phyloP scores from a whole-genome alignment of 1,140 invertebrate species.

The Brachionus paranguensis region DNA sequence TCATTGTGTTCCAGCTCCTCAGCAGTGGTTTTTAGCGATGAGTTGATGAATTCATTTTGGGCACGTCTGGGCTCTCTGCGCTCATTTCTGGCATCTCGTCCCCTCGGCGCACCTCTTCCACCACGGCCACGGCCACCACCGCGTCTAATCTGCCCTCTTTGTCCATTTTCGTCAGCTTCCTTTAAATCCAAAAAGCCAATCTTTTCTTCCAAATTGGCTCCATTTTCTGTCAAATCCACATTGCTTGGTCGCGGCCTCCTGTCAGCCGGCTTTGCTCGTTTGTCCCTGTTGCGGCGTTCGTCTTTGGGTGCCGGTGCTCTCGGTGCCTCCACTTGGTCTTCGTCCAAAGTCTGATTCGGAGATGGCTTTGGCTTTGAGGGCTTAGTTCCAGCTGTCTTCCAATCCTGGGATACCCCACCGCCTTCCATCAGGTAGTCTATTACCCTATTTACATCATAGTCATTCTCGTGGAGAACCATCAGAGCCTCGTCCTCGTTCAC shows the following conservation, averaged over 20 bases:
- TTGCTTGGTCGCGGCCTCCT: not conserved
- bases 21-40: not conserved
- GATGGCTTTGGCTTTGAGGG: not conserved
- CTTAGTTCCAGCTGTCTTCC: not conserved
- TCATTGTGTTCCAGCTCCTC: not conserved
- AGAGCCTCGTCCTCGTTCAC: not conserved
- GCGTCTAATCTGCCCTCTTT: not conserved
- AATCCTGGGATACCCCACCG: not conserved
- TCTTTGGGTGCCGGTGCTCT: not conserved
- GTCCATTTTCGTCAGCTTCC: not conserved
- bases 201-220: not conserved
- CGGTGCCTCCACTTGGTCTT: not conserved
- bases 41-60: constrained; percentile 9
- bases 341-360: not conserved
- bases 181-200: not conserved
- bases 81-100: not conserved
- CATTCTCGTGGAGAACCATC: constrained; percentile 28
- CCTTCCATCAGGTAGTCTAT: not conserved
- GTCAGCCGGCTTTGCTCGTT: not conserved
- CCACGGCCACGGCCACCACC: not conserved
- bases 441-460: constrained; percentile 1
- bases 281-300: not conserved
- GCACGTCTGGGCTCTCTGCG: not conserved
- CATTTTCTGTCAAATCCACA: not conserved
- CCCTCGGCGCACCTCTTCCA: not conserved